Base-by-base conservation (phyloP, 1,140 invertebrate species). In the Mycetomoellerius zeteki region DNA sequence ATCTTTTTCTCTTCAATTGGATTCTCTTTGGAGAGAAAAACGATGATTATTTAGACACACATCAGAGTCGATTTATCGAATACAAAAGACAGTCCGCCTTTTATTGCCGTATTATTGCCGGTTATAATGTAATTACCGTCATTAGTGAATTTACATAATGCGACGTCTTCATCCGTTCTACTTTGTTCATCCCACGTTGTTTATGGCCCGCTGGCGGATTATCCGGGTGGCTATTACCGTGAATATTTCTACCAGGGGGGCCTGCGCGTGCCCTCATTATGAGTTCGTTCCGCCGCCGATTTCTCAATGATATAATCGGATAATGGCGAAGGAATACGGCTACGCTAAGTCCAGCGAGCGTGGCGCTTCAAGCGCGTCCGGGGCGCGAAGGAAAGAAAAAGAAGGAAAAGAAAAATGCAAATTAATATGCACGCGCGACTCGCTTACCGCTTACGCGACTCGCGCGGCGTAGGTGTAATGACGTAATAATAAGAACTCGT, bases 111-210 rank as follows among this genome's bases (percentile, higher is more conserved):
- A n/a, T 71, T 14, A 56, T 56, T 56, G 33, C 52, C 50, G 33
- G 33, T 54, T 58, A 16, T 50, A 71, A 71, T 33, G 50, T 72
- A 72, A 82, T 82, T 72, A 72, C 21, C 19, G 52, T 60, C 52
- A 58, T 82, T 82, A 82, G 80, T 24, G 27, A 60, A 73, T 82
- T 82, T 82, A 16, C 80, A 82, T 82, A 73, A 82, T 73, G 19
- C 67, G 52, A 69, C 77, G 21, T 81, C 77, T 69, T 81, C 47
- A 80, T 80, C 77, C 50, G 65, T 82, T 82, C 67, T 72, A 58
- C 67, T 82, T 82, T 72, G 24, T 82, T 58, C 67, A 71, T 54
- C 64, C 77, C 77, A 81, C 77, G 77, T 81, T 81, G 77, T 81
- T 81, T 72, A 72, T 24, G 33, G 33, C 30, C 24, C 33, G 27